Evolutionary conservation across 2,888 invertebrate genomes (phyloP), one percentile per base, ranked within the genome.

Genomic region (Acanthosoma haemorrhoidale): DNA sequence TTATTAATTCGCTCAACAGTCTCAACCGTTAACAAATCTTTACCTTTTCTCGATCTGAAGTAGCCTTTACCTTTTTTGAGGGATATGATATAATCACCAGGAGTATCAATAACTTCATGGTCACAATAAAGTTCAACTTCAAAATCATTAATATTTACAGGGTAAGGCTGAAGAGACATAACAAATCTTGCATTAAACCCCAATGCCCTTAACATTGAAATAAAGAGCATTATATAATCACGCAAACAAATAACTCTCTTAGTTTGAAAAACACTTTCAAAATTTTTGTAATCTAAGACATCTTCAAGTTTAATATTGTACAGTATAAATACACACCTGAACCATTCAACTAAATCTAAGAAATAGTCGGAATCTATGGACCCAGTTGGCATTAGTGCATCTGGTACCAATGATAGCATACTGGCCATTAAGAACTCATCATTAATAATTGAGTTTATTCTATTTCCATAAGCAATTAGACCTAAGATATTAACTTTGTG

Each of bases 131-230:
- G 5, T n/a, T 51, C 21, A 25, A 2, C 25, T 51, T 51, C 51
- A 51, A 25, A 51, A 25, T 51, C 51, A 16, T 51, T 25, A 1
- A 25, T 25, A 51, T 51, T 51, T 13, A 51, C 25, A 4, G 51
- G 51, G n/a, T 51, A 51, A 16, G 51, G 51, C 3, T 51, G 51
- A 2, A 51, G 25, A n/a, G 51, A 51, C 51, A 51, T 51, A n/a
- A 51, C 51, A 51, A 51, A 51, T 51, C 51, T 51, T 13, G 51
- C 51, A n/a, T 25, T 51, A 51, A 51, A 51, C 5, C 51, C 51
- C 18, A 51, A 51, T 25, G 51, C 51, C 25, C 51, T 11, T 16
- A 51, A 13, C 51, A 51, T 51, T 5, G 51, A 51, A 3, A 51
- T 25, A 51, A 51, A 51, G 1, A 51, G 13, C 51, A 51, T 51